A percentile compares a stretch with the other conserved stretches of the same genome.
These are phyloP conservation scores for Dryobates pubescens DNA, from an alignment of 2,797 vertebrate species.

Conservation along the genomic window DNA sequence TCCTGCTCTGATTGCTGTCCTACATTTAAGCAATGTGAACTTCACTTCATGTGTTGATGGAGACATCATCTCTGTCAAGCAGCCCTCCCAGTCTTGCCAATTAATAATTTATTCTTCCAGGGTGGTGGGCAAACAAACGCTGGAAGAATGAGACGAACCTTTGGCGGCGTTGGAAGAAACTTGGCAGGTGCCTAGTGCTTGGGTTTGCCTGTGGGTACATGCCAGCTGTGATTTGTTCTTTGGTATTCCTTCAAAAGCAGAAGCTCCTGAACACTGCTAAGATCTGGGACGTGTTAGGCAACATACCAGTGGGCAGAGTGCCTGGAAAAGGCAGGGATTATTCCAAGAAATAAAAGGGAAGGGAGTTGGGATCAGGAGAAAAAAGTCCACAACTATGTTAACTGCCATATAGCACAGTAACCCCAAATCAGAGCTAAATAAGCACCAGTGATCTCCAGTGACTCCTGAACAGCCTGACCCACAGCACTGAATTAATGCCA, in stretches of 20 bases:
- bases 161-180: constrained; percentile 91
- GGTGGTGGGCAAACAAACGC: constrained; percentile 85
- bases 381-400: not conserved
- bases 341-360: not conserved
- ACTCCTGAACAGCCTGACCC: not conserved
- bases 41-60: not conserved
- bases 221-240: constrained; percentile 15
- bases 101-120: constrained; percentile 71
- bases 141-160: constrained; percentile 86
- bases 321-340: not conserved
- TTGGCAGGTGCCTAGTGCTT: constrained; percentile 82
- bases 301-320: not conserved
- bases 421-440: not conserved
- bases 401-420: not conserved
- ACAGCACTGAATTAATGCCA: not conserved
- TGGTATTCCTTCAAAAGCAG: not conserved
- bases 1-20: not conserved
- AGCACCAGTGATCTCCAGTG: not conserved
- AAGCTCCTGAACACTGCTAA: not conserved
- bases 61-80: not conserved
- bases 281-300: not conserved
- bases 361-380: not conserved
- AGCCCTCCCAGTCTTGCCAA: not conserved
- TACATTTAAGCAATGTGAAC: not conserved
- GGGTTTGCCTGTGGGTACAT: not conserved